These are phyloP conservation scores for Carlito syrichta DNA, from an alignment of 2,113 vertebrate species.

Conservation along the genomic window DNA sequence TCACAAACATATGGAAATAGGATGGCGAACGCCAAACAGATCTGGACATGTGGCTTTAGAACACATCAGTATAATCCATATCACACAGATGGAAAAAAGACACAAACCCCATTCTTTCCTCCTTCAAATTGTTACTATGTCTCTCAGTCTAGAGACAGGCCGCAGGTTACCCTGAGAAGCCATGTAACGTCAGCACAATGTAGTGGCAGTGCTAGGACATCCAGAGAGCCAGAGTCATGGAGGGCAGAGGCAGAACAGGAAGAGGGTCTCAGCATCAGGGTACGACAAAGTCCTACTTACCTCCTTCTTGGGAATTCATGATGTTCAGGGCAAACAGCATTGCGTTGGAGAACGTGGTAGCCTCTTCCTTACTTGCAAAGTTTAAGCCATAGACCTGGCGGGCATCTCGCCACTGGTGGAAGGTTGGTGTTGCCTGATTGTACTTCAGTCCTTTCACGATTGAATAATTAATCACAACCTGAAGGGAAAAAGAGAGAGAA, in stretches of 20 bases:
- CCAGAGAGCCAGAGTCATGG: background rate
- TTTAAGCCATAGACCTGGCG: slow-evolving; percentile 98
- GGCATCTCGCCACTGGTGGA: slow-evolving; percentile 99
- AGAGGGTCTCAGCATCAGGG: background rate
- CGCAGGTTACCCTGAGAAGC: background rate
- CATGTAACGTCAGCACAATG: rapidly evolving
- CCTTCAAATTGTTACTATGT: rapidly evolving
- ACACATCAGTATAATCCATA: rapidly evolving
- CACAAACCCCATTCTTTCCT: too few species aligned
- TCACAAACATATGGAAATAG: background rate
- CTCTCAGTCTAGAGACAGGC: background rate
- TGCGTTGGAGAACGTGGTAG: slow-evolving; percentile 97
- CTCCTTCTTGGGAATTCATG: slow-evolving; percentile 97
- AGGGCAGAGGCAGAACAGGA: rapidly evolving
- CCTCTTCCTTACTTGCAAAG: slow-evolving; percentile 99
- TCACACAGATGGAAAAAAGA: background rate
- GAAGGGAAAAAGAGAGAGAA: slow-evolving; percentile 18
- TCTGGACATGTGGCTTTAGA: rapidly evolving
- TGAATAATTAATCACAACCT: slow-evolving; percentile 99
- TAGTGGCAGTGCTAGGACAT: background rate
- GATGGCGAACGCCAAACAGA: background rate
- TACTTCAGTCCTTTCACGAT: slow-evolving; percentile 99
- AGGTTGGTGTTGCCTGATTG: slow-evolving; percentile 98
- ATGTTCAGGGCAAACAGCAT: slow-evolving; percentile 98
- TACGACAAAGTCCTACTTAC: slow-evolving; percentile 74